Percentiles rank a stretch among this genome's conserved stretches.
Evolutionary conservation across 2,888 invertebrate genomes (phyloP).

Genomic region (Laothoe populi): DNA sequence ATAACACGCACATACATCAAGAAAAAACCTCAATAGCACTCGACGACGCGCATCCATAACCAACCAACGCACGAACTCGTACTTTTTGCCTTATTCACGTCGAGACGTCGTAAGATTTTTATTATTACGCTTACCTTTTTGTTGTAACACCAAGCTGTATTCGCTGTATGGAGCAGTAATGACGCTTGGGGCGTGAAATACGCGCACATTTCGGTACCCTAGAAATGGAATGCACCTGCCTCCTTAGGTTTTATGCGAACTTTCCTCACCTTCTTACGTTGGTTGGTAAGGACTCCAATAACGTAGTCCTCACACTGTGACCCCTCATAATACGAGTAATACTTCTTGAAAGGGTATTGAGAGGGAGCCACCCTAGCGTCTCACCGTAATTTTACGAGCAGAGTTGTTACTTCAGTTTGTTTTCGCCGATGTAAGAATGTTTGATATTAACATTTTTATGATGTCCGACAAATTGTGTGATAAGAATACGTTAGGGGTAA

Average conservation of each 20-base stretch:
- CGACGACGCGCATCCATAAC: conserved; percentile 17
- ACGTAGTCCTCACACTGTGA: conserved; percentile 81
- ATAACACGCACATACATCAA: conserved; percentile 15
- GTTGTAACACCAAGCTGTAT: conserved; percentile 64
- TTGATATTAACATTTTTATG: conserved; percentile 62
- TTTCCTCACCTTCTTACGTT: conserved; percentile 80
- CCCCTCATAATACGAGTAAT: conserved; percentile 84
- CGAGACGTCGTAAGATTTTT: conserved; percentile 72
- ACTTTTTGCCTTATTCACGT: conserved; percentile 59
- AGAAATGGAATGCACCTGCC: conserved; percentile 83
- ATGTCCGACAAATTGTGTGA: conserved; percentile 52
- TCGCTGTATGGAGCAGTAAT: conserved; percentile 69
- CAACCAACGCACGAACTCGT: conserved; percentile 54
- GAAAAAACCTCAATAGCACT: conserved; percentile 10
- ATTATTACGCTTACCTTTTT: conserved; percentile 76
- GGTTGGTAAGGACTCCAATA: conserved; percentile 79
- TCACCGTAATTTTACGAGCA: conserved; percentile 72
- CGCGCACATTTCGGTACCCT: conserved; percentile 77
- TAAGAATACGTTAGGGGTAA: conserved; percentile 32
- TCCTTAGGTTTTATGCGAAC: conserved; percentile 83
- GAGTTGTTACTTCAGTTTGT: conserved; percentile 56
- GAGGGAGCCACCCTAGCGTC: conserved; percentile 61
- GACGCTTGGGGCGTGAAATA: conserved; percentile 80
- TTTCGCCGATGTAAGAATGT: conserved; percentile 61
- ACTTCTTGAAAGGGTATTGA: conserved; percentile 82